Evolutionary conservation across 2,888 invertebrate species (phyloP), one percentile per base, ranked within the genome.

Genomic region (Blastobasis lacticolella): DNA sequence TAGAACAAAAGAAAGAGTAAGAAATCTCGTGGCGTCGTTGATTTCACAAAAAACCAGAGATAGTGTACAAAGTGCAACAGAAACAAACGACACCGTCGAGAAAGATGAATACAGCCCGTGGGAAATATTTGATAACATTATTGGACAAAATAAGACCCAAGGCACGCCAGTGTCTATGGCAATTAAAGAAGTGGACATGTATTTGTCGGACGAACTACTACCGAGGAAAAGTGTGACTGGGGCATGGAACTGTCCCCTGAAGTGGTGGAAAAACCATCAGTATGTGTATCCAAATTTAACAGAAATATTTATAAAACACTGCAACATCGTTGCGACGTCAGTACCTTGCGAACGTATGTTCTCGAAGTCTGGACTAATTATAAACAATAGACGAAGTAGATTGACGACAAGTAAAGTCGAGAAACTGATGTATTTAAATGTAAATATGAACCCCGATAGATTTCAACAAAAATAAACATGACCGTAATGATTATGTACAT

Each of bases 111-210:
- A n/a, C n/a, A 40, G 8, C 40, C 40, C 40, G 5, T 40, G 44
- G 44, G n/a, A n/a, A 5, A 44, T 44, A 8, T 44, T 44, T 44
- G 44, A 44, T 10, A n/a, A 8, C 5, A n/a, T 44, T n/a, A n/a
- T 8, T n/a, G 5, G n/a, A 10, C n/a, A n/a, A n/a, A 6, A 6
- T 44, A 44, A 8, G 6, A n/a, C 5, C 7, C 44, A 44, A 10
- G 44, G 44, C 6, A 44, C 46, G 8, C 37, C 37, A 37, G 37
- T 48, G 58, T 43, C 43, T 57, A 38, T 4, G 54, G 51, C 57
- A 0, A 57, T 57, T 5, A 54, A 56, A 48, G 58, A 60, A 44
- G 52, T 60, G 38, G 56, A 60, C 36, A 58, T 52, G 52, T 60
- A 58, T 41, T 46, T 58, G 7, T 37, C 52, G 0, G 57, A 57